A percentile compares a stretch with the other conserved stretches of the same genome.
Conservation (phyloP, 2,113 vertebrate species). For the Collichthys lucidus region DNA sequence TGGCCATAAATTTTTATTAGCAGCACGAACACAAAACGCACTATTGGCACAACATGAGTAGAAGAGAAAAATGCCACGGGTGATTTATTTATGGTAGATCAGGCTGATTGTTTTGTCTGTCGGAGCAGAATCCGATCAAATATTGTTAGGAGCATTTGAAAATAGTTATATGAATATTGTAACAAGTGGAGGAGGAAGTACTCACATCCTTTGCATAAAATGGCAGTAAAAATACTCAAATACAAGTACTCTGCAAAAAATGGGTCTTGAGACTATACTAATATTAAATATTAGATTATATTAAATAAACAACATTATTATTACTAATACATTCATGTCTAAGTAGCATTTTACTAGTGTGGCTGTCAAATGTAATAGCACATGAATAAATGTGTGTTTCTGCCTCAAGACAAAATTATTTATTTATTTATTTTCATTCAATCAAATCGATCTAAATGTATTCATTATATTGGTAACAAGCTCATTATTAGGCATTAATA, state of each 20-base stretch:
- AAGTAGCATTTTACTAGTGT: neutral
- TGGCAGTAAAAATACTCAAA: neutral
- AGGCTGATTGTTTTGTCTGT: constrained; percentile 7
- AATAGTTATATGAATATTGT: neutral
- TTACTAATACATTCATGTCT: neutral
- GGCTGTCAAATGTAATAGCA: neutral
- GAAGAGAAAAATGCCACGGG: neutral
- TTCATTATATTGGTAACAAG: neutral
- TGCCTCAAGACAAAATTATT: neutral
- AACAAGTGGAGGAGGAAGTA: neutral
- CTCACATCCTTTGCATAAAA: neutral
- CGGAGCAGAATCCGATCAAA: neutral
- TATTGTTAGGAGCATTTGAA: neutral
- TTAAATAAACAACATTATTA: neutral
- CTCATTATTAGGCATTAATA: neutral
- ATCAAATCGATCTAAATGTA: neutral
- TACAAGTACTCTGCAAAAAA: neutral
- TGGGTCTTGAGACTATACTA: neutral
- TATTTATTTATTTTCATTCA: too few species aligned
- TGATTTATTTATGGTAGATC: constrained; percentile 38
- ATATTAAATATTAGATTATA: too few species aligned
- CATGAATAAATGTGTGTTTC: neutral
- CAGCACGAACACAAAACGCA: constrained; percentile 3
- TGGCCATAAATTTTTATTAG: constrained; percentile 41
- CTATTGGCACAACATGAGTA: constrained; percentile 36